These are phyloP conservation scores for Eristalis tenax DNA, from an alignment of 2,888 invertebrate genomes.

Conservation along the genomic window DNA sequence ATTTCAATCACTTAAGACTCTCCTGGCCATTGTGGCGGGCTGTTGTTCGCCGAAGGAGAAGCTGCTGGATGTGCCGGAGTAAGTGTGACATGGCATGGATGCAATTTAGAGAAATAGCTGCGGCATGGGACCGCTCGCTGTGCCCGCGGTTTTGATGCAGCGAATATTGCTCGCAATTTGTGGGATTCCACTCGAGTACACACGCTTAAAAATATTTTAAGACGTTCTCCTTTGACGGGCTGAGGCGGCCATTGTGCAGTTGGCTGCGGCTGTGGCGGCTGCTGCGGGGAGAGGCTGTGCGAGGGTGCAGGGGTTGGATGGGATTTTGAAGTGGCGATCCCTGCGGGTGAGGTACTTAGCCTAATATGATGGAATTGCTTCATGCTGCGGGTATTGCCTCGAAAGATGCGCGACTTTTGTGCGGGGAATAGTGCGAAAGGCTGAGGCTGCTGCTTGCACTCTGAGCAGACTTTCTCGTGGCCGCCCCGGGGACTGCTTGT, in stretches of 20 bases:
- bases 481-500: background rate
- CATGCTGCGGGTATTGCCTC: background rate
- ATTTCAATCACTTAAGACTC: conserved; percentile 70
- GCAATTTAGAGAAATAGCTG: conserved; percentile 67
- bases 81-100: conserved; percentile 56
- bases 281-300: background rate
- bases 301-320: conserved; percentile 3
- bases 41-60: conserved; percentile 29
- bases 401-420: background rate
- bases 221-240: conserved; percentile 23
- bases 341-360: conserved; percentile 54
- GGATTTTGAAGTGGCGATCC: conserved; percentile 57
- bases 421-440: background rate
- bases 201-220: conserved; percentile 39
- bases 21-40: conserved; percentile 57
- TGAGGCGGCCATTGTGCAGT: conserved; percentile 24
- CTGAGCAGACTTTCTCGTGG: background rate
- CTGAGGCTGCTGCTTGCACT: background rate
- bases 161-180: conserved; percentile 66
- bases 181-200: conserved; percentile 62
- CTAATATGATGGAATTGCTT: conserved; percentile 51
- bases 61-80: conserved; percentile 9
- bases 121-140: conserved; percentile 51
- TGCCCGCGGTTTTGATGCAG: conserved; percentile 19
- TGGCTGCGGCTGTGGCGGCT: background rate